Base-by-base conservation (phyloP, 2,797 vertebrate genomes). In the Schizopygopsis malacanthus region DNA sequence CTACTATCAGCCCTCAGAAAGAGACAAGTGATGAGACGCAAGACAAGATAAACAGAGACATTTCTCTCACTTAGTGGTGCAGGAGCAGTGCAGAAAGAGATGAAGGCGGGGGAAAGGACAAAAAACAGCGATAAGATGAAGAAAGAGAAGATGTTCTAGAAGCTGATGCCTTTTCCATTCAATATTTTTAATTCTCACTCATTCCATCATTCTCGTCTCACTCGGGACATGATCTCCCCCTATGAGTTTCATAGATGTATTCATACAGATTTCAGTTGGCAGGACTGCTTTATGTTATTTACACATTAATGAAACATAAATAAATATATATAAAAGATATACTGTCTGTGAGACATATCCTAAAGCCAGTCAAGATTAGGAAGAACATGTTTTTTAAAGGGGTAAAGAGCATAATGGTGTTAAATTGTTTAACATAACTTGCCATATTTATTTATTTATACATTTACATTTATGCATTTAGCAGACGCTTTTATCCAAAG, bases 41-140 rank as follows among this genome's bases (percentile, higher is more conserved):
- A 76, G 88, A 92, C 90, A 90, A 89, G 88, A 92, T 93, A 92
- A 94, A 92, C 92, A 93, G 88, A 93, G 90, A 91, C 90, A 90
- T 90, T 92, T 91, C 92, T 90, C 90, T 90, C 90, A 72, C 67
- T 52, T 82, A 87, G 90, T 83, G 63, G 85, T 81, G 78, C 25
- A 86, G 76, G 86, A 67, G 50, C 47, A 86, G 86, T 72, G 61
- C 50, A 83, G 79, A 83, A 88, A 85, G 87, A 88, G 83, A 77
- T 77, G 79, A 80, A 75, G 65, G 87, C 47, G 75, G 63, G 87
- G 61, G 50, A 52, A 72, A 47, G 45, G 67, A 85, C 52, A 45
- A 63, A 79, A 69, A 86, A 75, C 18, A 12, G 28, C 20, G 80
- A 85, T 79, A 83, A 54, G 43, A 65, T 6, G 28, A 56, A 47